Evolutionary conservation across 2,113 vertebrate species (phyloP).

Genomic region (Falco punctatus): DNA sequence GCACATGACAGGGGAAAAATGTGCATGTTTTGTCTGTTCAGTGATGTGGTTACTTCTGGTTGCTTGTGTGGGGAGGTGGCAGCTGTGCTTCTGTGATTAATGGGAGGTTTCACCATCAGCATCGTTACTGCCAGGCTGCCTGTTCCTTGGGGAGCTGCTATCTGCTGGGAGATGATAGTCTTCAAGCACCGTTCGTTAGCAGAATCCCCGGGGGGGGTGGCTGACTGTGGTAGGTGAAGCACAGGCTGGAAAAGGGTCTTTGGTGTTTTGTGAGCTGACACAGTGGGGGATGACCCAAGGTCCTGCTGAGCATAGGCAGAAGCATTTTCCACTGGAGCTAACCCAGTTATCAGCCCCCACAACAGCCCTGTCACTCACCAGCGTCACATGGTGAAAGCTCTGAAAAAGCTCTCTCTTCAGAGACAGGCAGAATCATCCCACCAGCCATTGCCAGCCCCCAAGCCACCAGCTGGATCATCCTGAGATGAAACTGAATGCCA

Average conservation of each 20-base stretch:
- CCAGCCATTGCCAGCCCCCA: not conserved
- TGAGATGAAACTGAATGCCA: not conserved
- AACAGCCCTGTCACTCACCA: not conserved
- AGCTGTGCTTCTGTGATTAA: not conserved
- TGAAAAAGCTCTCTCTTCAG: not conserved
- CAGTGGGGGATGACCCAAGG: not conserved
- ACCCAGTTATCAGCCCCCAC: not conserved
- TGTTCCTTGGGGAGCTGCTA: not conserved
- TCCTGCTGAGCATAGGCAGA: not conserved
- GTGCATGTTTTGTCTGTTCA: not conserved
- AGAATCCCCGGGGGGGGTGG: not conserved
- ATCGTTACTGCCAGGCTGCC: not conserved
- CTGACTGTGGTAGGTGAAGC: not conserved
- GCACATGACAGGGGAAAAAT: not conserved
- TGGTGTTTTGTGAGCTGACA: not conserved
- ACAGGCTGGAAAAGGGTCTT: not conserved
- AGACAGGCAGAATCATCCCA: not conserved
- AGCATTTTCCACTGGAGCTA: not conserved
- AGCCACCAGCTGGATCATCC: not conserved
- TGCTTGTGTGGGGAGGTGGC: not conserved
- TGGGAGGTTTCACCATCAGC: not conserved
- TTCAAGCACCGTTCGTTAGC: constrained; percentile 22
- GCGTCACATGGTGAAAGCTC: not conserved
- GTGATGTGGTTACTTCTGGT: not conserved
- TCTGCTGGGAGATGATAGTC: not conserved